phyloP scores from a whole-genome alignment of 2,888 invertebrate species.

The Frankliniella fusca region DNA sequence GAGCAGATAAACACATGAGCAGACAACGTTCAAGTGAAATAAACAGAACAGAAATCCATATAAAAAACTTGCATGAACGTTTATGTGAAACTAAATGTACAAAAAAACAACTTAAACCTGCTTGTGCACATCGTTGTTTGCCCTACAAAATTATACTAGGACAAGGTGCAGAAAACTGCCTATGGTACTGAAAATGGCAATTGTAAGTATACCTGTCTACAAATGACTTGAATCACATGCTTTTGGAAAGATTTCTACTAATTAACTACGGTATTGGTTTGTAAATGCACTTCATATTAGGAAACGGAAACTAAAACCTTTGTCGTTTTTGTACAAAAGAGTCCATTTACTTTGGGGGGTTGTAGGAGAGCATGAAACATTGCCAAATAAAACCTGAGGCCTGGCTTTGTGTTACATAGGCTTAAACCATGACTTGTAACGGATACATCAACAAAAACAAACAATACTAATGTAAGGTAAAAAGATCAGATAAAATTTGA shows the following conservation, averaged over 20 bases:
- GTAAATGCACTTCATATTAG: neutral
- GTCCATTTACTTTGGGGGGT: too few species aligned
- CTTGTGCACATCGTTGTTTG: conserved; percentile 16
- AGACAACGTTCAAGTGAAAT: conserved; percentile 17
- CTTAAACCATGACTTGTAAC: neutral
- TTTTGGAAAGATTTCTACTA: neutral
- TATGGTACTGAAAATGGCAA: conserved; percentile 22
- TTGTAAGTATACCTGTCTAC: conserved; percentile 25
- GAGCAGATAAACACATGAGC: conserved; percentile 21
- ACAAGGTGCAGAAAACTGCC: conserved; percentile 16
- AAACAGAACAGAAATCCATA: neutral
- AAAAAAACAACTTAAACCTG: conserved; percentile 17
- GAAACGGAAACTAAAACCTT: neutral
- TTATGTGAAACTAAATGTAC: conserved; percentile 18
- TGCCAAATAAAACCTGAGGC: neutral
- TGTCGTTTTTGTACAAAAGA: neutral
- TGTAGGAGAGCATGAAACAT: neutral
- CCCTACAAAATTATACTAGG: conserved; percentile 4
- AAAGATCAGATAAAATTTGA: conserved; percentile 5
- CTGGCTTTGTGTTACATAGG: neutral
- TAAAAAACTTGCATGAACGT: conserved; percentile 17
- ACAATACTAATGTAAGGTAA: conserved; percentile 11
- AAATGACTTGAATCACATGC: conserved; percentile 20
- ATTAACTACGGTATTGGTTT: neutral
- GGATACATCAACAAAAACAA: conserved; percentile 4